Conservation (phyloP, 1,140 invertebrate species). For the Hycleus phaleratus region DNA sequence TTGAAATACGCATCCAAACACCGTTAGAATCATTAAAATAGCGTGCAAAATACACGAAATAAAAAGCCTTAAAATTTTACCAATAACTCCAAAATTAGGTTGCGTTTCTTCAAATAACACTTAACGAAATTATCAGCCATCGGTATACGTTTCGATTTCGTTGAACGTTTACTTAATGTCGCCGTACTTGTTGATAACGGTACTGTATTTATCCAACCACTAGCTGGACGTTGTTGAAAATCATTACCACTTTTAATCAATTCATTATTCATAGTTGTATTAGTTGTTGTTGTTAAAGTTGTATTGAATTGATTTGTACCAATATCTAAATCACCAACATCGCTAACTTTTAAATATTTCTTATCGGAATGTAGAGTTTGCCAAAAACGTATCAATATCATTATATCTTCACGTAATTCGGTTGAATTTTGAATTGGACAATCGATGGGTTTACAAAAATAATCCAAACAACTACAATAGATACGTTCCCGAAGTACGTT, state of each 20-base stretch:
- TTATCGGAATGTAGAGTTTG: slow-evolving; percentile 93
- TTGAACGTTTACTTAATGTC: slow-evolving; percentile 70
- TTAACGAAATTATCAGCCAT: slow-evolving; percentile 77
- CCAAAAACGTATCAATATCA: slow-evolving; percentile 90
- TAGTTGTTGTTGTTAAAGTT: slow-evolving; percentile 37
- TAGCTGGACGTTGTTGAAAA: slow-evolving; percentile 50
- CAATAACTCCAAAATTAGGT: slow-evolving; percentile 86
- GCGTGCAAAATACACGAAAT: not conserved
- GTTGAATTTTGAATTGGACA: slow-evolving; percentile 74
- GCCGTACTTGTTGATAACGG: slow-evolving; percentile 61
- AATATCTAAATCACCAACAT: slow-evolving; percentile 46
- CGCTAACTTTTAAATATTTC: slow-evolving; percentile 84
- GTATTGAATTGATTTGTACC: slow-evolving; percentile 23
- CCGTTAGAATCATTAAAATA: no score
- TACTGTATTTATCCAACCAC: slow-evolving; percentile 87
- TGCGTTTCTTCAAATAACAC: slow-evolving; percentile 91
- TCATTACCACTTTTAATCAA: slow-evolving; percentile 49
- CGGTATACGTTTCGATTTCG: slow-evolving; percentile 59
- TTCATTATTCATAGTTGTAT: slow-evolving; percentile 37
- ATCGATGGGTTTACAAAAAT: slow-evolving; percentile 81
- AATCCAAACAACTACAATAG: slow-evolving; percentile 90
- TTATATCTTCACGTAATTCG: slow-evolving; percentile 82
- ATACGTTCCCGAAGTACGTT: slow-evolving; percentile 90
- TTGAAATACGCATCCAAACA: no score
- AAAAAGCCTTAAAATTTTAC: slow-evolving; percentile 35